Evolutionary conservation across 2,888 invertebrate species (phyloP).

Genomic region (Cataglyphis livida): DNA sequence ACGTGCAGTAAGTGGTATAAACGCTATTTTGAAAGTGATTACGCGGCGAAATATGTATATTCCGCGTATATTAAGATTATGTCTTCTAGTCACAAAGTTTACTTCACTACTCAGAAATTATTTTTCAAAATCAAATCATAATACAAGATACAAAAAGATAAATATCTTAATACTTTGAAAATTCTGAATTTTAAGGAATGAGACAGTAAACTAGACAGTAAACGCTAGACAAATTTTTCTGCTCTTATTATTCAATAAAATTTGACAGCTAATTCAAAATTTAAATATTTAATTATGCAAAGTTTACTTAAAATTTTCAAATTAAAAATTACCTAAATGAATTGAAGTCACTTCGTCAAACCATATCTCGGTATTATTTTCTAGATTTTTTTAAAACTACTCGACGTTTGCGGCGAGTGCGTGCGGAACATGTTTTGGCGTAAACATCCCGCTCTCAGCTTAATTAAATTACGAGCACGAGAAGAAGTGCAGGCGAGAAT

Average conservation of each 20-base stretch:
- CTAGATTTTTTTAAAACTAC: background rate
- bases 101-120: no score
- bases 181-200: background rate
- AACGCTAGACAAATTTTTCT: background rate
- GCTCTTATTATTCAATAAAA: background rate
- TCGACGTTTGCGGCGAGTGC: constrained; percentile 18
- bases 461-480: constrained; percentile 69
- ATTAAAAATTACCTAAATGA: background rate
- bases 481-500: constrained; percentile 50
- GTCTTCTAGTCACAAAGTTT: background rate
- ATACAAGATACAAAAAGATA: background rate
- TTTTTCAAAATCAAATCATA: background rate
- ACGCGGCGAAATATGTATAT: constrained; percentile 17
- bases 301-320: background rate
- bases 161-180: background rate
- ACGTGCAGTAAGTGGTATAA: constrained; percentile 23
- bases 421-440: constrained; percentile 26
- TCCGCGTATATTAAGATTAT: constrained; percentile 3
- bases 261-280: background rate
- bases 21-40: constrained; percentile 38
- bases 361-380: background rate
- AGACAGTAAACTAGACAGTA: no score
- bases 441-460: constrained; percentile 46
- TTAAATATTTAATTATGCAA: background rate
- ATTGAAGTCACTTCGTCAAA: background rate